phyloP scores from a whole-genome alignment of 2,888 invertebrate species.

The Epinotia ramella region DNA sequence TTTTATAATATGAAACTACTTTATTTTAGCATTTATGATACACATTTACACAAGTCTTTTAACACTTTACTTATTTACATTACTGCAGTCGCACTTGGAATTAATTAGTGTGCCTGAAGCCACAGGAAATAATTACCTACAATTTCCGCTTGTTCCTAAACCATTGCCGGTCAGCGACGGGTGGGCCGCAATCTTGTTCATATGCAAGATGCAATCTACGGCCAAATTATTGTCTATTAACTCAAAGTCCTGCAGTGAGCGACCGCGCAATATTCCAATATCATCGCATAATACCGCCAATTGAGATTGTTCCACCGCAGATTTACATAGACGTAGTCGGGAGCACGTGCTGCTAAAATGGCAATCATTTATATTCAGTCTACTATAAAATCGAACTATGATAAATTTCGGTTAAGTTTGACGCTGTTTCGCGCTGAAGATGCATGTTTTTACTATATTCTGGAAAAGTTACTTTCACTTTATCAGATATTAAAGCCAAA shows the following conservation, averaged over 20 bases:
- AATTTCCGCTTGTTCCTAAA: slow-evolving; percentile 32
- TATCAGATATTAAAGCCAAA: not conserved
- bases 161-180: slow-evolving; percentile 17
- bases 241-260: slow-evolving; percentile 50
- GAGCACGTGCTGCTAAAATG: slow-evolving; percentile 59
- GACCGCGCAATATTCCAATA: slow-evolving; percentile 60
- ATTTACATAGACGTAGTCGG: slow-evolving; percentile 69
- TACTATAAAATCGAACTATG: slow-evolving; percentile 36
- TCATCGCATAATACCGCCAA: slow-evolving; percentile 62
- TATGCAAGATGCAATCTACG: slow-evolving; percentile 60
- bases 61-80: slow-evolving; percentile 1
- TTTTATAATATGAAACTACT: not conserved
- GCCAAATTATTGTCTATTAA: slow-evolving; percentile 58
- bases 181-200: slow-evolving; percentile 44
- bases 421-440: slow-evolving; percentile 1
- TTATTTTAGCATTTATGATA: not conserved
- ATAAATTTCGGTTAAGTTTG: slow-evolving; percentile 17
- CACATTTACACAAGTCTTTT: not conserved
- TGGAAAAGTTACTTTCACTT: not conserved
- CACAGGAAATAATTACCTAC: slow-evolving; percentile 27
- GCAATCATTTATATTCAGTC: slow-evolving; percentile 59
- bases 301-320: slow-evolving; percentile 62
- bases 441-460: no score
- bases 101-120: slow-evolving; percentile 24
- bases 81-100: slow-evolving; percentile 10